Base-by-base conservation (phyloP, 2,797 vertebrate species). In the Hylomyscus alleni region DNA sequence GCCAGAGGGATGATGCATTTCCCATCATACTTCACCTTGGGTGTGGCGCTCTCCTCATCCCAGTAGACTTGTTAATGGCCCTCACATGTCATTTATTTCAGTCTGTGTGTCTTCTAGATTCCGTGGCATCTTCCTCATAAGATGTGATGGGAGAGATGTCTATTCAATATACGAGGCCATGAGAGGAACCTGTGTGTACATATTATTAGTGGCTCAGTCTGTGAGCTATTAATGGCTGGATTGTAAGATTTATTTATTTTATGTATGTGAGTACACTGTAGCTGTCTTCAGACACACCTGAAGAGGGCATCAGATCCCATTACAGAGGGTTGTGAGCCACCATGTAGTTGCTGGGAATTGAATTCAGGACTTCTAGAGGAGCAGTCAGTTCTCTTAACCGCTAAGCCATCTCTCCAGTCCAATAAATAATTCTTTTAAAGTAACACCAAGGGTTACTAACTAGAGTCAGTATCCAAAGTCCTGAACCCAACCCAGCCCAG, bases 11-110 rank as follows among this genome's bases (percentile, higher is more conserved):
- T 99, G 96, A 99, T 75, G 58, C 3, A 20, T 98, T 97, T 99
- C 99, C 99, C 99, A 14, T 99, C 99, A 3, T 60, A 9, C 58
- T 26, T 60, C 58, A 60, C 22, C 0, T 98, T 98, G n/a, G 99
- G 99, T 96, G 98, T 99, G 19, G 99, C 99, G 40, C 99, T 99
- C 77, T 99, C 98, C 83, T 99, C 99, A 96, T 99, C 99, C 95
- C 15, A 97, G 98, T 99, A 99, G 20, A 40, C 29, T 60, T 89
- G 98, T 99, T 91, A 98, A 75, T 4, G 58, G 98, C 95, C 99
- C 99, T 94, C 99, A 99, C 72, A 97, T 58, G 93, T 99, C 99
- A 0, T 99, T 34, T 40, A 97, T 97, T 69, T 97, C 98, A 10
- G 97, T 95, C 10, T 91, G 97, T 94, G 95, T 90, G 17, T 94